These are phyloP conservation scores for Peromyscus attwateri DNA, from an alignment of 2,797 vertebrate genomes.

Conservation along the genomic window DNA sequence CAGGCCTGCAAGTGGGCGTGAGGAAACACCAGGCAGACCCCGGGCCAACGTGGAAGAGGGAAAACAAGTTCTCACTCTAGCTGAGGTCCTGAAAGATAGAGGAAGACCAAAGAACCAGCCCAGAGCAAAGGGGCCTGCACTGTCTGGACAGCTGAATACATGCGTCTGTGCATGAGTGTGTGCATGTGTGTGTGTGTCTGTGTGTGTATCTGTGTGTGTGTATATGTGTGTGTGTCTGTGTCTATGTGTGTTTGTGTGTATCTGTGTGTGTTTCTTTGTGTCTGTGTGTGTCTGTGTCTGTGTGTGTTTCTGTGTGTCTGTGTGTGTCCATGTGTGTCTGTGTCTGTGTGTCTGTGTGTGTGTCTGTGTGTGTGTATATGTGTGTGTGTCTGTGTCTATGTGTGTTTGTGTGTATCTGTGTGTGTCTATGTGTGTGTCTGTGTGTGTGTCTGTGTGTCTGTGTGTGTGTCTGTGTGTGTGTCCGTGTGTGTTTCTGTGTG, in stretches of 20 bases:
- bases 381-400: not conserved
- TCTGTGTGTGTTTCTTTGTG: no score
- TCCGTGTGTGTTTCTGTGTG: no score
- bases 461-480: no score
- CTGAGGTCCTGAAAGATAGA: not conserved
- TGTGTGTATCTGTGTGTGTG: no score
- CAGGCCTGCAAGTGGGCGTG: not conserved
- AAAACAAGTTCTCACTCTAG: not conserved
- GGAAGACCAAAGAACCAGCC: not conserved
- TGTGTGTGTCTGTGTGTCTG: fast-evolving
- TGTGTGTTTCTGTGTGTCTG: not conserved
- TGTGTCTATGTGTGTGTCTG: no score
- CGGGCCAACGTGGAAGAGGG: not conserved
- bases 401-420: not conserved
- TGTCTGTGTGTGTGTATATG: no score
- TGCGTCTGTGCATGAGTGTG: not conserved
- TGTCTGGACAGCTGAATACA: not conserved
- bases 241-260: no score
- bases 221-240: fast-evolving
- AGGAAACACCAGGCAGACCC: not conserved
- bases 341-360: no score
- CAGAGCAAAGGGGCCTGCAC: not conserved
- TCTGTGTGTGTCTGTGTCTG: no score
- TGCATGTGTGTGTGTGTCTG: not conserved
- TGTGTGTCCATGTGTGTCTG: no score